These are phyloP conservation scores for Callyntrura guangdongensis DNA, from an alignment of 2,888 invertebrate species.

Conservation along the genomic window DNA sequence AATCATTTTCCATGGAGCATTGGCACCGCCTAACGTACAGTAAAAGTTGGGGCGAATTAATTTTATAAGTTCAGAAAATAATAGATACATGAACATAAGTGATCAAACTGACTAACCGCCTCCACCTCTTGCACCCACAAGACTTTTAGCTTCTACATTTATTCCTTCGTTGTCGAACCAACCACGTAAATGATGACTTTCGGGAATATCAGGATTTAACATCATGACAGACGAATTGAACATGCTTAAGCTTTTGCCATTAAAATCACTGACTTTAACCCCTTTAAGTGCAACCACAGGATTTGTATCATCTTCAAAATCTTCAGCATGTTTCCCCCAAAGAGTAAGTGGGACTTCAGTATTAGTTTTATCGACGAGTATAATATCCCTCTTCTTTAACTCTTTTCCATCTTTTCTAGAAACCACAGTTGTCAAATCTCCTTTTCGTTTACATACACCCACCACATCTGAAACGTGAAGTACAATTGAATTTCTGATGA, in stretches of 20 bases:
- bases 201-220: slow-evolving; percentile 95
- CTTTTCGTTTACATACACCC: slow-evolving; percentile 92
- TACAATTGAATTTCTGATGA: background rate
- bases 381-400: slow-evolving; percentile 95
- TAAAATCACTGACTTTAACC: slow-evolving; percentile 94
- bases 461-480: slow-evolving; percentile 90
- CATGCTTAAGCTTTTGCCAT: slow-evolving; percentile 88
- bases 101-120: slow-evolving; percentile 74
- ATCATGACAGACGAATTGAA: slow-evolving; percentile 87
- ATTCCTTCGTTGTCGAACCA: slow-evolving; percentile 96
- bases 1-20: slow-evolving; percentile 91
- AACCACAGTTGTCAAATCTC: slow-evolving; percentile 91
- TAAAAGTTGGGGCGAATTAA: slow-evolving; percentile 7
- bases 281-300: slow-evolving; percentile 96
- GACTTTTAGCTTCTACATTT: slow-evolving; percentile 88
- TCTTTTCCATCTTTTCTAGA: slow-evolving; percentile 92
- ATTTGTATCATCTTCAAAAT: slow-evolving; percentile 91
- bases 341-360: slow-evolving; percentile 93
- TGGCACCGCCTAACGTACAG: slow-evolving; percentile 82
- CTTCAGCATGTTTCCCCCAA: slow-evolving; percentile 96
- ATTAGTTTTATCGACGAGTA: slow-evolving; percentile 94
- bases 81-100: background rate
- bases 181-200: slow-evolving; percentile 93
- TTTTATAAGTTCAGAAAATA: background rate
- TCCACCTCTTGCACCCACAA: slow-evolving; percentile 86